Conservation (phyloP, 2,797 vertebrate genomes). For the Apogon talboti region DNA sequence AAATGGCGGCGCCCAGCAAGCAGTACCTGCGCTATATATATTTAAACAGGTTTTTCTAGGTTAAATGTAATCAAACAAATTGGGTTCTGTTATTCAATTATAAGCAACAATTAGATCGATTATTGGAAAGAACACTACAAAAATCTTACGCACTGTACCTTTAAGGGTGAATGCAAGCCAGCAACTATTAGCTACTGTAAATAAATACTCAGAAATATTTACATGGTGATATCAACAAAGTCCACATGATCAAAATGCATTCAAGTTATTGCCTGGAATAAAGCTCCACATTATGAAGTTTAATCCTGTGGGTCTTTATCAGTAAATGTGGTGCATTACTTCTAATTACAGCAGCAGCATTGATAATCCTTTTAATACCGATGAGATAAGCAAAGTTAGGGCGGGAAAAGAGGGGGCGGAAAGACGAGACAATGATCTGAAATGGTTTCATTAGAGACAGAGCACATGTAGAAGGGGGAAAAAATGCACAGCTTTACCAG, state of each 20-base stretch:
- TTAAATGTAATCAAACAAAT: no score
- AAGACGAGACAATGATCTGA: constrained; percentile 34
- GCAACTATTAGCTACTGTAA: constrained; percentile 49
- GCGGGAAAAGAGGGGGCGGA: constrained; percentile 52
- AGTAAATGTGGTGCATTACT: constrained; percentile 79
- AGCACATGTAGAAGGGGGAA: constrained; percentile 7
- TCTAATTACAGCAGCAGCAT: constrained; percentile 81
- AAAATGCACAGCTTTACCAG: constrained; percentile 7
- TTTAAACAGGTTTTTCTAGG: no score
- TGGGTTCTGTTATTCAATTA: no score
- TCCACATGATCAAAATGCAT: constrained; percentile 67
- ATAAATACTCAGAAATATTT: constrained; percentile 60
- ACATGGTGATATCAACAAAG: constrained; percentile 63
- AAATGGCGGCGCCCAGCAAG: no score
- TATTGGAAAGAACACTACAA: no score
- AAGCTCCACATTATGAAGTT: constrained; percentile 75
- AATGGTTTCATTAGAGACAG: constrained; percentile 29
- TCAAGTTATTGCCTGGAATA: constrained; percentile 69
- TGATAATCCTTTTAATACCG: constrained; percentile 84
- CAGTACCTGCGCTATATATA: no score
- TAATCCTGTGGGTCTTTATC: constrained; percentile 82
- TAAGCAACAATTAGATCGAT: no score
- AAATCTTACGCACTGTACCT: no score
- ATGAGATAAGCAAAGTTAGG: constrained; percentile 72
- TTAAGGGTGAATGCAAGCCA: constrained; percentile 37